Evolutionary conservation across 2,888 invertebrate genomes (phyloP).

Genomic region (Platypus cylindrus): DNA sequence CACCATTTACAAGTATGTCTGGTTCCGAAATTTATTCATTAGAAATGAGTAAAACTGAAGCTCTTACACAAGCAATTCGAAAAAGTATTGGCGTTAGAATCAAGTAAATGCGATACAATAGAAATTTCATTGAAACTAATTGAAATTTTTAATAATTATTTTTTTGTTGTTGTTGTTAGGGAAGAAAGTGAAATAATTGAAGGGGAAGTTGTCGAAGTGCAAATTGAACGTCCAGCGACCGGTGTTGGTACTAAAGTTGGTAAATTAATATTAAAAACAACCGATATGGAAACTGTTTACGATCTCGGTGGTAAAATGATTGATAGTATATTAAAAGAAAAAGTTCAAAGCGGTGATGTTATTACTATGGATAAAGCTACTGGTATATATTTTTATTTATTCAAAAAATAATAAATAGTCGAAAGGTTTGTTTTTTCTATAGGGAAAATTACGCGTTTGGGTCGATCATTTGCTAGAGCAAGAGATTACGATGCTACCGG

Average conservation of each 20-base stretch:
- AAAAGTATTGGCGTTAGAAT: constrained; percentile 91
- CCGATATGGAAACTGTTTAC: constrained; percentile 99
- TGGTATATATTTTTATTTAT: constrained; percentile 39
- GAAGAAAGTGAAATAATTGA: constrained; percentile 98
- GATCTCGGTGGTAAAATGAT: constrained; percentile 98
- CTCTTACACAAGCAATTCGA: constrained; percentile 88
- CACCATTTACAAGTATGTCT: constrained; percentile 97
- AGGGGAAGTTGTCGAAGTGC: constrained; percentile 96
- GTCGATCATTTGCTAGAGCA: constrained; percentile 90
- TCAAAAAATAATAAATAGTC: not conserved
- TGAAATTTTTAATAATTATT: constrained; percentile 4
- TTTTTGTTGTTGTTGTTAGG: constrained; percentile 35
- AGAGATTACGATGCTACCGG: constrained; percentile 97
- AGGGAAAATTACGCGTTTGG: constrained; percentile 46
- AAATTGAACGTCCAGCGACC: constrained; percentile 88
- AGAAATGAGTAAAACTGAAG: constrained; percentile 99
- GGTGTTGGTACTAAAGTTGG: constrained; percentile 82
- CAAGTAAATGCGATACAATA: constrained; percentile 26
- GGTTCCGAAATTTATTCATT: constrained; percentile 97
- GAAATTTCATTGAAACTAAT: constrained; percentile 3
- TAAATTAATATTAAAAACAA: constrained; percentile 92
- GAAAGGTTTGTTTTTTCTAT: not conserved
- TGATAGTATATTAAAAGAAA: constrained; percentile 89
- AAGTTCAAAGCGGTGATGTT: constrained; percentile 91
- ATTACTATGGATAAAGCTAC: constrained; percentile 98